Evolutionary conservation across 2,888 invertebrate genomes (phyloP).

Genomic region (Cephus nigrinus): DNA sequence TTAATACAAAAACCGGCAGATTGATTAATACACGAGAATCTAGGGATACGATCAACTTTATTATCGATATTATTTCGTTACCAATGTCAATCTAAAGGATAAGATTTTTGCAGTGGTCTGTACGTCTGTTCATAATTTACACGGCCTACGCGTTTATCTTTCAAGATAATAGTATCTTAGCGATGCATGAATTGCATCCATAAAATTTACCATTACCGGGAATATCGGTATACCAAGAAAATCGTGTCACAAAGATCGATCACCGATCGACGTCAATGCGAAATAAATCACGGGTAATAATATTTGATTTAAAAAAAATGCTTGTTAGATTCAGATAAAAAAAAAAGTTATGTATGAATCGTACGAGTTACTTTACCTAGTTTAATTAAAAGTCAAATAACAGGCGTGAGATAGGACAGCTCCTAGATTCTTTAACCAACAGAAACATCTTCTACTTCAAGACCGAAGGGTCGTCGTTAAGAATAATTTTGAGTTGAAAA

Average conservation of each 20-base stretch:
- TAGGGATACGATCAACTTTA: not conserved
- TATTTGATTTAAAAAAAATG: not conserved
- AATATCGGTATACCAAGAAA: no score
- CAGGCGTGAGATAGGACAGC: not conserved
- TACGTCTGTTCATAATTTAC: slow-evolving; percentile 53
- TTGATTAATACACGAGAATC: not conserved
- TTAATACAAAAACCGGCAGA: no score
- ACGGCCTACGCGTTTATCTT: slow-evolving; percentile 52
- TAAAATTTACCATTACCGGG: slow-evolving; percentile 34
- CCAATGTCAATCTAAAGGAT: not conserved
- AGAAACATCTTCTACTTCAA: not conserved
- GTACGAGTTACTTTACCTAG: not conserved
- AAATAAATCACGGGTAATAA: not conserved
- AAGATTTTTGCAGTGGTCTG: slow-evolving; percentile 37
- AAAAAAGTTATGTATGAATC: not conserved
- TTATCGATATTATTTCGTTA: not conserved
- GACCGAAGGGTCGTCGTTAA: not conserved
- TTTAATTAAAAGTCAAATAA: not conserved
- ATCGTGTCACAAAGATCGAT: not conserved
- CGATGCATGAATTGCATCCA: slow-evolving; percentile 50
- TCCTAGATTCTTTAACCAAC: not conserved
- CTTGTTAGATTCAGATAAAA: not conserved
- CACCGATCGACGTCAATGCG: not conserved
- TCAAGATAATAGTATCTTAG: slow-evolving; percentile 49
- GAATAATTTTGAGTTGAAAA: not conserved